Evolutionary conservation across 2,797 vertebrate genomes (phyloP).

Genomic region (Chaetophractus vellerosus): DNA sequence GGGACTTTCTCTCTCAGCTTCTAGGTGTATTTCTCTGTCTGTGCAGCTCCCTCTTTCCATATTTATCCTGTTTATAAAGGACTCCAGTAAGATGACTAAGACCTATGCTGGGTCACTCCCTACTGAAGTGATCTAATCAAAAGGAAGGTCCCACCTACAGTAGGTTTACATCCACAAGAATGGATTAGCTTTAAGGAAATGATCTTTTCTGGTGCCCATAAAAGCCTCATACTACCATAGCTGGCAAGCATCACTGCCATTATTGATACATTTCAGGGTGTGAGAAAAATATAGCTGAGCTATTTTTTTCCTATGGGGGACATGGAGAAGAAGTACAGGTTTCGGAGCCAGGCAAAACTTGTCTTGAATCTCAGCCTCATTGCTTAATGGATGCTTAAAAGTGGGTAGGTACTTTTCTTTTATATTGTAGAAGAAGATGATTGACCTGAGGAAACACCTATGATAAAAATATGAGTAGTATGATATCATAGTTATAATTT

Average conservation of each 20-base stretch:
- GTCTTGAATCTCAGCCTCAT: neutral
- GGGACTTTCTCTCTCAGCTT: no score
- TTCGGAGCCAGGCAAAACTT: neutral
- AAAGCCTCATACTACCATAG: neutral
- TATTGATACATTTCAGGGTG: neutral
- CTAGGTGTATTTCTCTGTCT: no score
- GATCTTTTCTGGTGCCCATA: no score
- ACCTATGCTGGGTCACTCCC: no score
- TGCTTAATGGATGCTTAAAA: neutral
- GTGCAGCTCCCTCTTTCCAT: no score
- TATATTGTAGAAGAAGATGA: neutral
- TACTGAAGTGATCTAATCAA: no score
- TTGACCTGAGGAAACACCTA: neutral
- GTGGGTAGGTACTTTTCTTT: conserved; percentile 4
- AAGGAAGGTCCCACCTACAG: no score
- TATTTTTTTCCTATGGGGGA: neutral
- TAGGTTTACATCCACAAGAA: no score
- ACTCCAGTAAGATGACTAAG: no score
- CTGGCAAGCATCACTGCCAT: neutral
- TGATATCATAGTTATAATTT: conserved; percentile 20
- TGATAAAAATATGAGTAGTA: neutral
- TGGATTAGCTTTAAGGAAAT: no score
- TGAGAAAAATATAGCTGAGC: neutral
- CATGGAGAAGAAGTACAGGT: neutral
- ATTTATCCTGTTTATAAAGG: no score